Evolutionary conservation across 2,797 vertebrate genomes (phyloP), one percentile per base, ranked within the genome.

Genomic region (Gambusia yucatana): DNA sequence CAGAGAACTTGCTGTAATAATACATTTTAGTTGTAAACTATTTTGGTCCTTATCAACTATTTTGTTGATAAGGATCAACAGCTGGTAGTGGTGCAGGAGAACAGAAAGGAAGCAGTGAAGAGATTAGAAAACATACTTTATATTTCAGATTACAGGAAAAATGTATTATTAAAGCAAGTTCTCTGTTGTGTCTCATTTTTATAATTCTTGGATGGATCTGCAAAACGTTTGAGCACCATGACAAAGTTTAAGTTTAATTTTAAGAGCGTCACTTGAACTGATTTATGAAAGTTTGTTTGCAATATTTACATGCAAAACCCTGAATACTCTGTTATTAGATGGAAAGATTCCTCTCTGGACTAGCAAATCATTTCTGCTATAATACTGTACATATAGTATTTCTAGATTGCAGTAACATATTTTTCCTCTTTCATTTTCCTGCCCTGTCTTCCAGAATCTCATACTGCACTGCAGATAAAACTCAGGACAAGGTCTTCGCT

Each of bases 401-500:
- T 13, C 3, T 74, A 22, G 6, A 77, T 8, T 17, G 2, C 0
- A 70, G 36, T 77, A 25, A 80, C 33, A 9, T 28, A 16, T 39
- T 28, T 72, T 43, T 48, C 33, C 3, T 43, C 33, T 16, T 76
- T 30, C 77, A 4, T 57, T 0, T 47, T 39, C 0, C 16, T 44
- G 6, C 57, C 9, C 44, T 75, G 28, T 78, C 44, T 78, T 87
- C 1, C 94, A 98, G 97, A 94, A 98, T 98, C 84, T 98, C 97
- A 2, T 98, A 98, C 91, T 98, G 97, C 94, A 98, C 97, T 28
- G 97, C 97, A 16, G 97, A 98, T 91, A 98, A 98, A 95, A 96
- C 97, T 93, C 97, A 98, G 94, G 97, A 98, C 92, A 98, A 98
- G 83, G 97, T 98, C 71, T 98, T 98, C 17, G 97, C 97, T 2